phyloP scores from a whole-genome alignment of 2,797 vertebrate genomes.

The Neosilurus hyrtlii region DNA sequence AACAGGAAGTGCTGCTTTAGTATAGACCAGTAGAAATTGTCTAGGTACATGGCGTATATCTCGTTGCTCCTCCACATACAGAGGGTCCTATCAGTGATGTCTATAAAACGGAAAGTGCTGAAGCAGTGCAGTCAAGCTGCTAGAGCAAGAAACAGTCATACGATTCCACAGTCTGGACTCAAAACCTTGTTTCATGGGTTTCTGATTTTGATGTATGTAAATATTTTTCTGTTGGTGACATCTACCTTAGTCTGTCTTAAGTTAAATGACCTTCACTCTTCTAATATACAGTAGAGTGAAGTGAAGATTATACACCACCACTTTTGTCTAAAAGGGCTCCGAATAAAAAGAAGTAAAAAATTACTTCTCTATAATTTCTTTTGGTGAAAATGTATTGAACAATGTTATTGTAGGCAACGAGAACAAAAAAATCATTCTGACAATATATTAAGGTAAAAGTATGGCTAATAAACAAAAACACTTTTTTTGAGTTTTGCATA shows the following conservation, averaged over 20 bases:
- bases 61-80: neutral
- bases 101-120: neutral
- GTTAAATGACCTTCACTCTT: neutral
- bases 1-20: neutral
- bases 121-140: neutral
- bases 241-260: neutral
- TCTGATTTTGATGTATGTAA: slow-evolving; percentile 3
- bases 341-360: too few relatives aligned
- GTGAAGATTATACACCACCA: too few relatives aligned
- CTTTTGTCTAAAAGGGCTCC: too few relatives aligned
- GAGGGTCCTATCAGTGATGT: neutral
- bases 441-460: too few relatives aligned
- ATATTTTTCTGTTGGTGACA: neutral
- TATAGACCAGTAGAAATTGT: neutral
- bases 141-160: neutral
- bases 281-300: too few relatives aligned
- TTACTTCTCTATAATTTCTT: too few relatives aligned
- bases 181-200: neutral
- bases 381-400: too few relatives aligned
- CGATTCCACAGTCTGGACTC: neutral
- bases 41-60: neutral
- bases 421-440: too few relatives aligned
- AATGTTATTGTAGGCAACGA: too few relatives aligned
- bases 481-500: too few relatives aligned
- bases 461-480: too few relatives aligned